A percentile compares a stretch with the other conserved stretches of the same genome.
phyloP scores from a whole-genome alignment of 2,113 vertebrate species.

The Formicarius rufipectus region DNA sequence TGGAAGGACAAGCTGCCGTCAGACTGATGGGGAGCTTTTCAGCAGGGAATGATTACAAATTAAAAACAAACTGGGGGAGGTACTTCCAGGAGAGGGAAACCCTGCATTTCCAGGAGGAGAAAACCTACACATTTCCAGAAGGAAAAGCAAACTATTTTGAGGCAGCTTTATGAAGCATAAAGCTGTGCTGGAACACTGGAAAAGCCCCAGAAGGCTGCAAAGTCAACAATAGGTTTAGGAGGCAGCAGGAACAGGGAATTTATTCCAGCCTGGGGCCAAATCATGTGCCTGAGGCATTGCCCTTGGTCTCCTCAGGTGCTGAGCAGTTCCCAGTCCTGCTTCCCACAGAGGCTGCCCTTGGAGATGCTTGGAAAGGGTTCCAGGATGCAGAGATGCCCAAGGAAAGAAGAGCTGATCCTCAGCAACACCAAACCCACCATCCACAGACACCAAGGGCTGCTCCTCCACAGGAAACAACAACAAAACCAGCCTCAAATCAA shows the following conservation, averaged over 20 bases:
- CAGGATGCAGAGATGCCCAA: not conserved
- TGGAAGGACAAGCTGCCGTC: conserved; percentile 43
- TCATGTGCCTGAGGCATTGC: not conserved
- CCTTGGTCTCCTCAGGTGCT: not conserved
- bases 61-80: not conserved
- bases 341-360: not conserved
- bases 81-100: no score
- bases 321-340: not conserved
- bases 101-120: no score
- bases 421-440: not conserved
- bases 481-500: not conserved
- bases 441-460: not conserved
- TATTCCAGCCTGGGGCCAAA: not conserved
- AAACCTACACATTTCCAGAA: conserved; percentile 9
- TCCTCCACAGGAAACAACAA: no score
- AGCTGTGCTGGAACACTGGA: not conserved
- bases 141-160: not conserved
- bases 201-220: not conserved
- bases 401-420: not conserved
- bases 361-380: not conserved
- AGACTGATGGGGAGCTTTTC: conserved; percentile 27
- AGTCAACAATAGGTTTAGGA: conserved; percentile 3
- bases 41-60: conserved; percentile 47
- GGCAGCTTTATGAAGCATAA: not conserved
- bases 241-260: not conserved